Evolutionary conservation across 30 jellyfish, hydroid and myxozoan species (phyloP).

Genomic region (Turritopsis rubra): DNA sequence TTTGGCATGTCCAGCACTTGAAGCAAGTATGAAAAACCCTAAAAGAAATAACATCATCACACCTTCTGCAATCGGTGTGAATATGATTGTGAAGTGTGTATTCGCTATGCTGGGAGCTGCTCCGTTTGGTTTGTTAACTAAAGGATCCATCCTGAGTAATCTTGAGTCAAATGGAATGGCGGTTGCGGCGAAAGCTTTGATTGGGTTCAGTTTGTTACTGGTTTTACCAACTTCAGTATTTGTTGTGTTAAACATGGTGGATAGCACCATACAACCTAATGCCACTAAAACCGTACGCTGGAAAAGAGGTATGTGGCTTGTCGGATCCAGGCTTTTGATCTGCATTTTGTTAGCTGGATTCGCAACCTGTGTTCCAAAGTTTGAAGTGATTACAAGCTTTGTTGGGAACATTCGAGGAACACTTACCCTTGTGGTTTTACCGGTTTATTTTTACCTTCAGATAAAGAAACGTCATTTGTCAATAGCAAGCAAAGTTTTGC

Average conservation of each 20-base stretch:
- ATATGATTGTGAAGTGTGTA: conserved; percentile 31
- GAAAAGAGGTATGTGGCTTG: conserved; percentile 28
- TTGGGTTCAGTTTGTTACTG: conserved; percentile 22
- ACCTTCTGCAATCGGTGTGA: conserved; percentile 19
- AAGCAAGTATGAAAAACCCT: conserved; percentile 69
- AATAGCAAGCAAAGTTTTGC: conserved; percentile 1
- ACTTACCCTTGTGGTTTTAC: conserved; percentile 29
- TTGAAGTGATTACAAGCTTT: conserved; percentile 54
- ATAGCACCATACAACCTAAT: conserved; percentile 33
- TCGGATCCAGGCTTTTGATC: conserved; percentile 34
- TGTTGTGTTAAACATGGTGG: conserved; percentile 67
- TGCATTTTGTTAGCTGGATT: conserved; percentile 22
- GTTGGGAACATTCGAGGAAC: conserved; percentile 68
- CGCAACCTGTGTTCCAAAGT: conserved; percentile 61
- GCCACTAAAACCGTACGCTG: conserved; percentile 12
- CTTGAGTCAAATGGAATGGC: conserved; percentile 18
- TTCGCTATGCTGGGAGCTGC: conserved; percentile 40
- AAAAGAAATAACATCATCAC: conserved; percentile 22
- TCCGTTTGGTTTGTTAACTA: conserved; percentile 30
- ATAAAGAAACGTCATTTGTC: conserved; percentile 31
- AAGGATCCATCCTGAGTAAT: conserved; percentile 44
- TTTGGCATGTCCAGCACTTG: conserved; percentile 53
- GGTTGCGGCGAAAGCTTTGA: conserved; percentile 12
- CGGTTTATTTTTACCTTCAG: conserved; percentile 40
- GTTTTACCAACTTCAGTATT: conserved; percentile 51